Evolutionary conservation across 2,113 vertebrate genomes (phyloP).

Genomic region (Corapipo altera): DNA sequence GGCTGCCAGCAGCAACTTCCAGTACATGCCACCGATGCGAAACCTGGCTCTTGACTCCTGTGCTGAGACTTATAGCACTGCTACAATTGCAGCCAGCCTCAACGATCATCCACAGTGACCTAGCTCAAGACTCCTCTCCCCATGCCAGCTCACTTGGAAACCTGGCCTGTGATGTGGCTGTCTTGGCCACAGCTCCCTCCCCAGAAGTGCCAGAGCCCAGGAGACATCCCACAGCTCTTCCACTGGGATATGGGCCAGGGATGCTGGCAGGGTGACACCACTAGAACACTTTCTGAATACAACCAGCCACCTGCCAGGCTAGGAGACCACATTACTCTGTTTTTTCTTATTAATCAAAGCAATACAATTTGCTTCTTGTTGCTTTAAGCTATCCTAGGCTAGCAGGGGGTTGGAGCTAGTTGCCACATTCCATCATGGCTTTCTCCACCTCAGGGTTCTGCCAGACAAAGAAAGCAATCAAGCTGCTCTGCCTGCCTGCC

Average conservation of each 20-base stretch:
- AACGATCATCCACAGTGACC: accelerated
- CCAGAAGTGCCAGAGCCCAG: neutral
- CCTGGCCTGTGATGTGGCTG: accelerated
- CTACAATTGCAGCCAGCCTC: neutral
- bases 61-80: neutral
- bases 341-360: neutral
- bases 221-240: neutral
- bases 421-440: neutral
- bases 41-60: neutral
- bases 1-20: neutral
- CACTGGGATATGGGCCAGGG: accelerated
- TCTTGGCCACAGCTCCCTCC: neutral
- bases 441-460: neutral
- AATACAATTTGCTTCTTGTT: neutral
- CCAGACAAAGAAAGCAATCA: neutral
- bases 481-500: neutral
- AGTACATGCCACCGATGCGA: neutral
- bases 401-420: neutral
- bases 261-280: neutral
- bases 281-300: neutral
- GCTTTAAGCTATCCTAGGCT: neutral
- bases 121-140: neutral
- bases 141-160: neutral
- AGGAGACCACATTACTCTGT: neutral
- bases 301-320: neutral